phyloP scores from a whole-genome alignment of 2,888 invertebrate genomes.

The Caenorhabditis doughertyi region DNA sequence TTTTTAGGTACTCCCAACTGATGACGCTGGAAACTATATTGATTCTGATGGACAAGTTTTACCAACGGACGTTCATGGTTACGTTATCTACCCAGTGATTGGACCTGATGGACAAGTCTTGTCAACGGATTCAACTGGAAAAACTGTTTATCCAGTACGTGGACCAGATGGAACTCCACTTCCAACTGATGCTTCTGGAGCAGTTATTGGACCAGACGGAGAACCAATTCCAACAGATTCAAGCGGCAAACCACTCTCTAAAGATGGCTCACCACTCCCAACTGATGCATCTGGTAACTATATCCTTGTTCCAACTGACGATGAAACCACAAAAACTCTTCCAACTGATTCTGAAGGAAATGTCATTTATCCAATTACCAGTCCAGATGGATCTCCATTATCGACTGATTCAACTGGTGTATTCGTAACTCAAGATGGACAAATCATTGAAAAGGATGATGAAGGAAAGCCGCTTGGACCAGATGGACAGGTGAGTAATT shows the following conservation, averaged over 20 bases:
- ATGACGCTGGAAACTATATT: constrained; percentile 58
- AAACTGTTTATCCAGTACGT: constrained; percentile 53
- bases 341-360: constrained; percentile 62
- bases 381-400: constrained; percentile 44
- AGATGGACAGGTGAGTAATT: constrained; percentile 32
- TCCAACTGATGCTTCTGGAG: constrained; percentile 66
- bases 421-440: constrained; percentile 63
- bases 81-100: too few relatives aligned
- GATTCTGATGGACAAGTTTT: too few relatives aligned
- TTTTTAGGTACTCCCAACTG: too few relatives aligned
- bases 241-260: constrained; percentile 62
- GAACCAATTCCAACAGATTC: constrained; percentile 35
- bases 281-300: constrained; percentile 70
- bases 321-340: too few relatives aligned
- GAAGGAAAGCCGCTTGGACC: constrained; percentile 46
- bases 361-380: constrained; percentile 49
- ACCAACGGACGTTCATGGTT: too few relatives aligned
- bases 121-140: too few relatives aligned
- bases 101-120: too few relatives aligned
- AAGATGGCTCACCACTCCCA: constrained; percentile 45
- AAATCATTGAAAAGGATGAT: constrained; percentile 47
- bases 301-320: constrained; percentile 58
- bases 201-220: constrained; percentile 65
- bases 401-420: constrained; percentile 60
- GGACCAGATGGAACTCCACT: constrained; percentile 61